Evolutionary conservation across 2,113 vertebrate species (phyloP).

Genomic region (Turnix velox): DNA sequence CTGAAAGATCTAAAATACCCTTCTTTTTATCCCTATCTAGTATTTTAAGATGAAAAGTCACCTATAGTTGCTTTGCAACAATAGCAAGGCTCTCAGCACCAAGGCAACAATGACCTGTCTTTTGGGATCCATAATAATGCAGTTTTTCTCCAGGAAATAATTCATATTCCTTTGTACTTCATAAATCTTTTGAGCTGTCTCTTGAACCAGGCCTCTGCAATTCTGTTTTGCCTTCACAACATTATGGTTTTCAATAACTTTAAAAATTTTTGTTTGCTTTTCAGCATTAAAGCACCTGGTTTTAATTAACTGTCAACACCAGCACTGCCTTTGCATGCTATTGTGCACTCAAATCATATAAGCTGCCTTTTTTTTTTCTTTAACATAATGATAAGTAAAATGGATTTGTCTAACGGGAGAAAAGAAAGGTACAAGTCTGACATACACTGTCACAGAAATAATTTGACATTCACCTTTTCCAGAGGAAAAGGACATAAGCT

Average conservation of each 20-base stretch:
- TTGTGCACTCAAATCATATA: neutral
- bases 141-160: neutral
- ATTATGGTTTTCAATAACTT: neutral
- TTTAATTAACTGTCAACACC: slow-evolving; percentile 48
- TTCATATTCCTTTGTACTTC: neutral
- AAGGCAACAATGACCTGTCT: neutral
- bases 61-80: neutral
- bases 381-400: neutral
- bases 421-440: neutral
- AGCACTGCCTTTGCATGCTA: neutral
- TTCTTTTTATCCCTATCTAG: neutral
- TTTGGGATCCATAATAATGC: neutral
- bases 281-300: neutral
- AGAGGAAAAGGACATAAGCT: slow-evolving; percentile 1
- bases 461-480: neutral
- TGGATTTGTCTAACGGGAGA: neutral
- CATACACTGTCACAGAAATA: neutral
- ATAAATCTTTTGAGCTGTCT: neutral
- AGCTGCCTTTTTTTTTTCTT: neutral
- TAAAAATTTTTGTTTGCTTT: neutral
- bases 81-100: neutral
- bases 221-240: neutral
- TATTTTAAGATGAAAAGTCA: neutral
- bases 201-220: neutral
- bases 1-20: neutral